Base-by-base conservation (phyloP, 53 echinoderm and acorn worm genomes). In the Paracentrotus lividus region DNA sequence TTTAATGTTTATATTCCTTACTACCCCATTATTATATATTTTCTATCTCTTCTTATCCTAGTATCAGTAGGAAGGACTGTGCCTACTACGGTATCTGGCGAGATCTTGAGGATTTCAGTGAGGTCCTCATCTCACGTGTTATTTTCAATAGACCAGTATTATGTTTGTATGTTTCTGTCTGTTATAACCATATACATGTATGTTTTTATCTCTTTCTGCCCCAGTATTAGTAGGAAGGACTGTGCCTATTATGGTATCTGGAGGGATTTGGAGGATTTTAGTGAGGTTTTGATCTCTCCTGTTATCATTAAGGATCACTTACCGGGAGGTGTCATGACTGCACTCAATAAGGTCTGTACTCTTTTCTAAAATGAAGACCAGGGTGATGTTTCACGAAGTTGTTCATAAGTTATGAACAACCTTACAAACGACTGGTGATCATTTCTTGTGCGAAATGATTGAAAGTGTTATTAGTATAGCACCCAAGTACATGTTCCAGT, bases 261-360 rank as follows among this genome's bases (percentile, higher is more conserved):
- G 99, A 92, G 96, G 18, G 96, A 96, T 78, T 95, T 93, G 21
- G 94, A 94, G 64, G 96, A 96, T 57, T 99, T 99, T 87, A 94
- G 96, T 75, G 96, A 99, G 69, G 99, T 99, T 14, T 51, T 99
- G 18, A 96, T 99, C 55, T 99, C 99, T 21, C 99, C 99, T 21
- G 99, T 99, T 38, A 99, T 99, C 95, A 94, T 99, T 38, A 95
- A 95, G 42, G 96, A 99, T 47, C 99, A 99, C 68, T 95, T 99
- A 32, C 97, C 99, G 2, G 94, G 90, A 53, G 95, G 97, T 58
- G 97, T 99, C 68, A 95, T 95, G 95, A 94, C 90, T n/a, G 99
- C 99, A 38, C 90, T 99, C 4, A 92, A 96, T 54, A 96, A 96
- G 99, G 99, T 99, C 47, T 13, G 85, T 81, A 55, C 3, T 2